These are phyloP conservation scores for Hedya salicella DNA, from an alignment of 2,888 invertebrate genomes.

Conservation along the genomic window DNA sequence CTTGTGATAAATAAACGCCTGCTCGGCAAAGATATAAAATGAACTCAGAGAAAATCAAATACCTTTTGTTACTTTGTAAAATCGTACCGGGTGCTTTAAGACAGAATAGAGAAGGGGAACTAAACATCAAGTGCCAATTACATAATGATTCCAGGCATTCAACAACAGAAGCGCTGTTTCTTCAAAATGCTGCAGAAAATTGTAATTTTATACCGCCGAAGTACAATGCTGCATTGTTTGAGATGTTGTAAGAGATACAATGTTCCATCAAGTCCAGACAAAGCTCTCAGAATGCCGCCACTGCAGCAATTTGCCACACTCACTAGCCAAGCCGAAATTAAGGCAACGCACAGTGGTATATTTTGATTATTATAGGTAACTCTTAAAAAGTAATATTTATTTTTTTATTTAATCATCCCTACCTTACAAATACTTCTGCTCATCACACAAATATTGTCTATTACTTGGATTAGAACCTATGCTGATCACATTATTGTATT, in stretches of 20 bases:
- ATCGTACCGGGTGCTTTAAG: neutral
- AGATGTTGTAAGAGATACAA: constrained; percentile 32
- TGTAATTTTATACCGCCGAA: neutral
- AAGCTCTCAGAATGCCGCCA: constrained; percentile 31
- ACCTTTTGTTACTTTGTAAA: neutral
- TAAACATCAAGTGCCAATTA: neutral
- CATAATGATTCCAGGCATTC: neutral
- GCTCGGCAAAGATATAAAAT: too few relatives aligned
- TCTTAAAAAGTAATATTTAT: too few relatives aligned
- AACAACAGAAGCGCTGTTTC: neutral
- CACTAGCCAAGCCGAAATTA: constrained; percentile 33
- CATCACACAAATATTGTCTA: too few relatives aligned
- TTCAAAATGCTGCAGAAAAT: neutral
- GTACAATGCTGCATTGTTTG: constrained; percentile 26
- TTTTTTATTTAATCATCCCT: too few relatives aligned
- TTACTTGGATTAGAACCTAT: too few relatives aligned
- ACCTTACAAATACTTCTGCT: too few relatives aligned
- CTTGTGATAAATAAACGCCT: too few relatives aligned
- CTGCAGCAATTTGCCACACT: constrained; percentile 40
- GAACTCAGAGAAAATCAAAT: neutral
- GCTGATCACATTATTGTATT: too few relatives aligned
- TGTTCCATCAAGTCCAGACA: constrained; percentile 36
- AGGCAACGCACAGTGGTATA: constrained; percentile 14
- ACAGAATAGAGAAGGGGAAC: neutral
- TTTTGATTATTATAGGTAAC: neutral